Base-by-base conservation (phyloP, 2,888 invertebrate species). In the Hirtodrosophila alboralis region DNA sequence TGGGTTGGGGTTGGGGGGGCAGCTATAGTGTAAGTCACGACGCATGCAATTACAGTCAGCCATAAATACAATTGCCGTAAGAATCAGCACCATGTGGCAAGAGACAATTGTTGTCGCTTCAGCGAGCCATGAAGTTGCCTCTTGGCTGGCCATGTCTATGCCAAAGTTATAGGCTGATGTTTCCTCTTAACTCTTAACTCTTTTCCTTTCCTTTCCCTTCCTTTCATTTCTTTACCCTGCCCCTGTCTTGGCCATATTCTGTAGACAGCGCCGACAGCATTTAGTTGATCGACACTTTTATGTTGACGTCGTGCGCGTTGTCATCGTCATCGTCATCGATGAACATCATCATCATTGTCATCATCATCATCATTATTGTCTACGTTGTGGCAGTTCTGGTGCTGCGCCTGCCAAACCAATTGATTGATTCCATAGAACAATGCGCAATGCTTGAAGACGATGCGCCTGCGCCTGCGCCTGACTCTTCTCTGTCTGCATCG, bases 201-300 rank as follows among this genome's bases (percentile, higher is more conserved):
- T 23, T 8, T 8, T 7, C 23, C 23, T 23, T 23, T 8, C 2
- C 23, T 23, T n/a, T n/a, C n/a, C 23, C 23, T 23, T 4, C 18
- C 23, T 23, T 23, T 23, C 23, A 4, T 21, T 23, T 4, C 18
- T 8, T 23, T 23, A 7, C 23, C n/a, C n/a, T n/a, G n/a, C n/a
- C 18, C 3, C 5, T 21, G 18, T 3, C 18, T 7, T 13, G 4
- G 10, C 16, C 13, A 13, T 9, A 12, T 8, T 12, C 13, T 18
- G n/a, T 16, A 51, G 49, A 36, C 56, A 57, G 52, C 49, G 67
- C 83, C 69, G 80, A 83, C 80, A 79, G 84, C 86, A 73, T 80
- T 80, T 83, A 83, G 86, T 83, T 83, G 81, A 86, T 86, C 81
- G 81, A 83, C 86, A 86, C 81, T 83, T 86, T 83, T 84, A 83